phyloP scores from a whole-genome alignment of 37 sponge, comb jelly and placozoan species.

The Petrosia ficiformis region DNA sequence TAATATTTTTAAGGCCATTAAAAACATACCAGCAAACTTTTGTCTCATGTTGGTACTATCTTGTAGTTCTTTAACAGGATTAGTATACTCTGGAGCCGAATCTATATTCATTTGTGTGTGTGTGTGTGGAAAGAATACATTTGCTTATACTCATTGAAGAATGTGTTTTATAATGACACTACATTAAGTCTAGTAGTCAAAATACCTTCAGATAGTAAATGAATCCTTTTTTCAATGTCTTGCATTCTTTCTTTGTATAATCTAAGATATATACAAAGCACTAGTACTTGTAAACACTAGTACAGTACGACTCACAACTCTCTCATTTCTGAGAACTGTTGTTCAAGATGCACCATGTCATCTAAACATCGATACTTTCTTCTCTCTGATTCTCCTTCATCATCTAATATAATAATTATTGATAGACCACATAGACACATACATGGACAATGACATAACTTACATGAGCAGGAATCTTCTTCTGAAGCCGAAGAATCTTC shows the following conservation, averaged over 20 bases:
- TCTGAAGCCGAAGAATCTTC: conserved; percentile 60
- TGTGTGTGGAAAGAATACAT: no score
- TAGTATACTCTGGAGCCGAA: conserved; percentile 37
- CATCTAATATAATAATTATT: conserved; percentile 26
- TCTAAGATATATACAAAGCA: background rate
- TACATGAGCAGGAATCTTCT: conserved; percentile 48
- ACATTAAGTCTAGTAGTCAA: no score
- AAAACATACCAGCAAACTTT: no score
- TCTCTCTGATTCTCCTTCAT: conserved; percentile 47
- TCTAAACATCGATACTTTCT: conserved; percentile 53
- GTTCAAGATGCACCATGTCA: conserved; percentile 51
- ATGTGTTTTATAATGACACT: no score
- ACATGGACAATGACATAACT: background rate
- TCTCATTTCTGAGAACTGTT: conserved; percentile 63
- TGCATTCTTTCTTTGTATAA: conserved; percentile 44
- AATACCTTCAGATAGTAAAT: conserved; percentile 32
- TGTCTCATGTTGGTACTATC: no score
- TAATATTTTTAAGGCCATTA: no score
- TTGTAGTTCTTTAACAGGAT: conserved; percentile 47
- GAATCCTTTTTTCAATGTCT: conserved; percentile 49
- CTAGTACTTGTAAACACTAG: background rate
- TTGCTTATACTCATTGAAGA: no score
- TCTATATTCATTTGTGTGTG: conserved; percentile 9
- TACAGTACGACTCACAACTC: conserved; percentile 33
- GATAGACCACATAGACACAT: background rate